A percentile compares a stretch with the other conserved stretches of the same genome.
phyloP scores from a whole-genome alignment of 2,113 vertebrate genomes.

The Colistium nudipinnis region DNA sequence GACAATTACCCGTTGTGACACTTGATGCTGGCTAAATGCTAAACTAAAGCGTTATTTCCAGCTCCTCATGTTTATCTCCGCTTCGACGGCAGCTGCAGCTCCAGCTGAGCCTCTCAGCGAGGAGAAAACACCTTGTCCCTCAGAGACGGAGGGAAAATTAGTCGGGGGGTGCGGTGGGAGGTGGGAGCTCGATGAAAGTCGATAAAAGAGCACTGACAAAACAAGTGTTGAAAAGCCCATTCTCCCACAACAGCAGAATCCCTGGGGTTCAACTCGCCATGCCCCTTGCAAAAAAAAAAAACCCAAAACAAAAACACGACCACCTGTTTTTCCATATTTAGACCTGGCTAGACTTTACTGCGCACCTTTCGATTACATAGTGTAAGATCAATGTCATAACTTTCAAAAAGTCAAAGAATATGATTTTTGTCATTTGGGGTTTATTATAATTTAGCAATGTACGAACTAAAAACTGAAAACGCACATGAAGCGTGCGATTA shows the following conservation, averaged over 20 bases:
- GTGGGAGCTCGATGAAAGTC: too few species aligned
- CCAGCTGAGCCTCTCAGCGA: constrained; percentile 31
- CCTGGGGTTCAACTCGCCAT: not conserved
- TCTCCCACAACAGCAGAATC: not conserved
- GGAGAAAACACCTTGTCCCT: constrained; percentile 27
- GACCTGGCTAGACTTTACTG: not conserved
- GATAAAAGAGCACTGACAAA: constrained; percentile 27
- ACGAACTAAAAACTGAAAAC: not conserved
- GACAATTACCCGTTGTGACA: not conserved
- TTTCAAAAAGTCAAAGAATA: not conserved
- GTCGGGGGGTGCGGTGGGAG: too few species aligned
- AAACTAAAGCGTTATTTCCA: constrained; percentile 24
- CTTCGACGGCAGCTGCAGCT: constrained; percentile 7
- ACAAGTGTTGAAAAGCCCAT: constrained; percentile 11
- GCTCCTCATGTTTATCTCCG: constrained; percentile 33
- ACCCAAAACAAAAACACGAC: not conserved
- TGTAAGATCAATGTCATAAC: not conserved
- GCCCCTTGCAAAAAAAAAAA: too few species aligned
- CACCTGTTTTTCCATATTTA: not conserved
- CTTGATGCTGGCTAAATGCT: not conserved
- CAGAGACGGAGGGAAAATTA: constrained; percentile 26
- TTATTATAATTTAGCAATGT: too few species aligned
- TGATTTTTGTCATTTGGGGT: not conserved
- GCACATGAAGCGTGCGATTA: too few species aligned
- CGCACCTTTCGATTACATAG: too few species aligned